Base-by-base conservation (phyloP, 1,140 invertebrate species). In the Drosophila sp. region DNA sequence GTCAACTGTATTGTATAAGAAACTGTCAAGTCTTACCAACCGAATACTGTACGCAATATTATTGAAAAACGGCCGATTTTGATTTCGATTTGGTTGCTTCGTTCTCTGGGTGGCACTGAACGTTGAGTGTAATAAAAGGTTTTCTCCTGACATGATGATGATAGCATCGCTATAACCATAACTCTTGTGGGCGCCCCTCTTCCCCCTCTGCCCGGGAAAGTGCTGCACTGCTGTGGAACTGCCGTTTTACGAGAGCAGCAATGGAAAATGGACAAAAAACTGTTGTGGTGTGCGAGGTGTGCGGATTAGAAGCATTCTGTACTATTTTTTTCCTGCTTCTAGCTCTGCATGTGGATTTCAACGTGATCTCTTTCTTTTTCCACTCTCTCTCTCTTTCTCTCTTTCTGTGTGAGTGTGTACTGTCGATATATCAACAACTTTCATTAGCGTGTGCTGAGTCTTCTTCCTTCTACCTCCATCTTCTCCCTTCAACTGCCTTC, bases 401-500 rank as follows among this genome's bases (percentile, higher is more conserved):
- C n/a, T n/a, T n/a, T 29, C 16, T 51, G 29, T 34, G 32, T 54
- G 32, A 48, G 11, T 63, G 58, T 48, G 48, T 64, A 58, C 62
- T 66, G 62, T 72, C 63, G 40, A 73, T 67, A 73, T 67, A 73
- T 69, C 64, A 73, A 61, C 48, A 56, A 56, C 34, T 56, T 73
- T 73, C 50, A 73, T 69, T 70, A 69, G 45, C 54, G 63, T 40
- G 27, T 25, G 34, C 16, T 64, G 21, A 40, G 29, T 8, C 16
- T 2, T n/a, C n/a, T n/a, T n/a, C n/a, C n/a, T n/a, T n/a, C n/a
- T n/a, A n/a, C n/a, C n/a, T n/a, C 14, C 6, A 2, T 9, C 7
- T 16, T 11, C 2, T 18, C 41, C 16, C 9, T 11, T 3, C 0
- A 0, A 3, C 8, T 34, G 25, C 5, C 13, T n/a, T n/a, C n/a